Conservation (phyloP, 2,888 invertebrate genomes). For the Brenthis daphne region DNA sequence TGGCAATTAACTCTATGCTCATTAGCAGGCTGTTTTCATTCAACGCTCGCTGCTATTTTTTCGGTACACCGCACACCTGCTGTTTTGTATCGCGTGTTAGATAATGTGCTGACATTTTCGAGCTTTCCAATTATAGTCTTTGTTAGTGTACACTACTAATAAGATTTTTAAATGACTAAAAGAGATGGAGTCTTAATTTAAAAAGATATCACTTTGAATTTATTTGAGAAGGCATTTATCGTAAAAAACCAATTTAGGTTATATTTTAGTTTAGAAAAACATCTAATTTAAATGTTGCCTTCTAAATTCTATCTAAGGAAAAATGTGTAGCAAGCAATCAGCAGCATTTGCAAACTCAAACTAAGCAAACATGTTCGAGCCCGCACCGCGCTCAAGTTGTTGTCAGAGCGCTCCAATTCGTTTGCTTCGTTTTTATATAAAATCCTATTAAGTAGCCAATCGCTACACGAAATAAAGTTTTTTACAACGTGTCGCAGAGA, state of each 20-base stretch:
- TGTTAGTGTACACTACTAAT: slow-evolving; percentile 9
- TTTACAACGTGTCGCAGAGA: not conserved
- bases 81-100: slow-evolving; percentile 55
- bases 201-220: not conserved
- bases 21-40: slow-evolving; percentile 76
- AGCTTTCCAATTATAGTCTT: slow-evolving; percentile 10
- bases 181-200: not conserved
- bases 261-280: not conserved
- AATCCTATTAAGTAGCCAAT: slow-evolving; percentile 27
- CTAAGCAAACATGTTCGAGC: slow-evolving; percentile 61
- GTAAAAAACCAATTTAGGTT: too few relatives aligned
- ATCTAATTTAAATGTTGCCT: slow-evolving; percentile 4
- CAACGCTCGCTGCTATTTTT: slow-evolving; percentile 68
- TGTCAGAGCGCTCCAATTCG: slow-evolving; percentile 64
- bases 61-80: slow-evolving; percentile 47
- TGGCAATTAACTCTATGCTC: slow-evolving; percentile 72
- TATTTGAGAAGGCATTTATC: not conserved
- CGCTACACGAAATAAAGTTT: slow-evolving; percentile 11
- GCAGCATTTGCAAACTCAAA: slow-evolving; percentile 72
- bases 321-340: slow-evolving; percentile 77
- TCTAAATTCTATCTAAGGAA: slow-evolving; percentile 43
- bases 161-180: slow-evolving; percentile 4
- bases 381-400: slow-evolving; percentile 53
- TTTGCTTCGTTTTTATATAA: slow-evolving; percentile 58
- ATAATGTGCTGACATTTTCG: slow-evolving; percentile 24